phyloP scores from a whole-genome alignment of 92 coral and sea anemone genomes.

The Heliopora coerulea region DNA sequence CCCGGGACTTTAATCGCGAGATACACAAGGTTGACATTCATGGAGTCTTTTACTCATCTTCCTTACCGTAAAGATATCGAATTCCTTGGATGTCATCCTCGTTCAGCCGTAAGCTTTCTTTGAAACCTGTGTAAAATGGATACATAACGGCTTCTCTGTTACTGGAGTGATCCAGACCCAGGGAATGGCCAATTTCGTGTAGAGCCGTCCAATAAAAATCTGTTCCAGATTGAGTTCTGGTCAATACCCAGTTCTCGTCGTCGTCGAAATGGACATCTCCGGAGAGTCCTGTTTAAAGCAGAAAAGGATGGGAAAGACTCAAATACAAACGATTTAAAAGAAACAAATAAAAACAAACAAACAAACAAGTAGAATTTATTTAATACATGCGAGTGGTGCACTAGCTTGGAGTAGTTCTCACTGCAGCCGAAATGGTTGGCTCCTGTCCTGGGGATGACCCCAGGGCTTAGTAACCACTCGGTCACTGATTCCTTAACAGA shows the following conservation, averaged over 20 bases:
- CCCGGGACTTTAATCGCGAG: no score
- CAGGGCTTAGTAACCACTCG: no score
- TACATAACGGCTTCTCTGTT: conserved; percentile 71
- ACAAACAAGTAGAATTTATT: neutral
- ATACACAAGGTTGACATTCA: no score
- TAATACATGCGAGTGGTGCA: no score
- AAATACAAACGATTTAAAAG: no score
- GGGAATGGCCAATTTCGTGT: conserved; percentile 90
- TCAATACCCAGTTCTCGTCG: conserved; percentile 67
- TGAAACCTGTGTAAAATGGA: conserved; percentile 79
- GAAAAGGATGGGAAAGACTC: conserved; percentile 21
- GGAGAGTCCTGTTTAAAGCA: conserved; percentile 50
- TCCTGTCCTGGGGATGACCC: no score
- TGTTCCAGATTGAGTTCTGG: conserved; percentile 48
- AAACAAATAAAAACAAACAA: neutral
- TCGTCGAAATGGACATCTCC: conserved; percentile 98
- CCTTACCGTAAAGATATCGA: conserved; percentile 72
- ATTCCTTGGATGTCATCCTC: conserved; percentile 81
- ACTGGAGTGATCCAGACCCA: conserved; percentile 87
- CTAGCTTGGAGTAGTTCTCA: no score
- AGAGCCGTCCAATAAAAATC: conserved; percentile 86
- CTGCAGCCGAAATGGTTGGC: no score
- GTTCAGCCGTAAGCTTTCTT: conserved; percentile 57
- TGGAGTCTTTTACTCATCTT: neutral
- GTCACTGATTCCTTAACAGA: no score